A percentile compares a stretch with the other conserved stretches of the same genome.
Evolutionary conservation across 2,888 invertebrate species (phyloP).

Genomic region (Macroteleia sp.): DNA sequence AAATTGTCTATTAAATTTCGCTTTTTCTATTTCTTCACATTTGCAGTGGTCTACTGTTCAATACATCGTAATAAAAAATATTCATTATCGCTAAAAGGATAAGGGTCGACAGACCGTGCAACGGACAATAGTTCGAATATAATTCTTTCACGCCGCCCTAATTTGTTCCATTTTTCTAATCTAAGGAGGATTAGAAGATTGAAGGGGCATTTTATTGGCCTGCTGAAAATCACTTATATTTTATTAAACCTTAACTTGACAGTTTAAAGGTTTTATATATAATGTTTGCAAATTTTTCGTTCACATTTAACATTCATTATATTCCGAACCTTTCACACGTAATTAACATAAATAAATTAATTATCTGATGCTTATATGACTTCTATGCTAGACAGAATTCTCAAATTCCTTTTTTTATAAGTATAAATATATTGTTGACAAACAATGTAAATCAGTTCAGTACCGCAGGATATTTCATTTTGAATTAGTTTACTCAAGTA

Average conservation of each 20-base stretch:
- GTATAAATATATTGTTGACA: neutral
- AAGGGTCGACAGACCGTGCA: slow-evolving; percentile 5
- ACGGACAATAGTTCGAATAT: slow-evolving; percentile 34
- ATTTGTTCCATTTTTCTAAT: slow-evolving; percentile 52
- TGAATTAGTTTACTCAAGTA: slow-evolving; percentile 7
- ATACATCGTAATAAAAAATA: slow-evolving; percentile 56
- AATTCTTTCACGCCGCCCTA: slow-evolving; percentile 44
- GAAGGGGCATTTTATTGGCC: slow-evolving; percentile 45
- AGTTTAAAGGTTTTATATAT: no score
- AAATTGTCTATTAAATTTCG: no score
- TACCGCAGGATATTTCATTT: neutral
- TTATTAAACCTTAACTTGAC: slow-evolving; percentile 36
- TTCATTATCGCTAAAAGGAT: slow-evolving; percentile 27
- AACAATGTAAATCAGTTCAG: neutral
- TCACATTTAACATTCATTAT: no score
- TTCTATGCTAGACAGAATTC: no score
- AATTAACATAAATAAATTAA: no score
- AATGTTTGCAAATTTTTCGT: no score
- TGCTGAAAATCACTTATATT: slow-evolving; percentile 48
- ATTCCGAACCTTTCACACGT: no score
- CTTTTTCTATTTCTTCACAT: no score
- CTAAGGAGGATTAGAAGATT: slow-evolving; percentile 45
- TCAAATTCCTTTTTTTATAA: no score
- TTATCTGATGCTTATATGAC: no score
- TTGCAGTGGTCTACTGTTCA: no score